Percentiles rank a stretch among this genome's conserved stretches.
Evolutionary conservation across 2,888 invertebrate species (phyloP).

Genomic region (Allophyes oxyacanthae): DNA sequence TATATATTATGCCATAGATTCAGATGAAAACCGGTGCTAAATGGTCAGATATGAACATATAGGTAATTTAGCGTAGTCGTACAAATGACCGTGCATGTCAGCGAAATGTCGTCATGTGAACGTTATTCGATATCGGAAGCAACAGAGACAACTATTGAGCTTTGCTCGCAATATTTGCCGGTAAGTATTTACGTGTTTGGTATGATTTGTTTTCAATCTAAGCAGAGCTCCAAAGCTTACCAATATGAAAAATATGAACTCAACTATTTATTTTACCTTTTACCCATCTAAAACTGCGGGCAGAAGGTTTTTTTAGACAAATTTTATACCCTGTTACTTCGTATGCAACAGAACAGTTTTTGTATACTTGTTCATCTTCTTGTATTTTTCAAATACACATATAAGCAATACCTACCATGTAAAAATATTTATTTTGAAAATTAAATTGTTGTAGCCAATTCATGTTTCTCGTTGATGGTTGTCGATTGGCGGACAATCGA

Average conservation of each 20-base stretch:
- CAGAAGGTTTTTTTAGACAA: no score
- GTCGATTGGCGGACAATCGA: slow-evolving; percentile 29
- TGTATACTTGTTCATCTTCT: no score
- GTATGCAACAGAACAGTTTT: no score
- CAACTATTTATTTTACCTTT: no score
- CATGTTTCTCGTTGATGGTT: slow-evolving; percentile 20
- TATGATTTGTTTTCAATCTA: slow-evolving; percentile 23
- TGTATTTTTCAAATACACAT: no score
- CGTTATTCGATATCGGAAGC: slow-evolving; percentile 34
- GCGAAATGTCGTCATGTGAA: slow-evolving; percentile 29
- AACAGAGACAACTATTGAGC: slow-evolving; percentile 22
- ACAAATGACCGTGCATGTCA: slow-evolving; percentile 31
- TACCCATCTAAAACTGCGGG: no score
- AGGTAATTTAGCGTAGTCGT: slow-evolving; percentile 23
- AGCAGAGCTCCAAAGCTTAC: no score
- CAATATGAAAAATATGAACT: no score
- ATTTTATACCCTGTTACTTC: no score
- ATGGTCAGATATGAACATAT: slow-evolving; percentile 41
- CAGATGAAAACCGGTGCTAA: slow-evolving; percentile 52
- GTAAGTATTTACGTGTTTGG: slow-evolving; percentile 26
- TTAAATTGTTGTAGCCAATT: no score
- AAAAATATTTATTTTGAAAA: no score
- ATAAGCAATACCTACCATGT: no score
- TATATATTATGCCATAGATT: slow-evolving; percentile 57
- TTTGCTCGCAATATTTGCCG: slow-evolving; percentile 19